Evolutionary conservation across 2,113 vertebrate genomes (phyloP), one percentile per base, ranked within the genome.

Genomic region (Cyanocitta stelleri): DNA sequence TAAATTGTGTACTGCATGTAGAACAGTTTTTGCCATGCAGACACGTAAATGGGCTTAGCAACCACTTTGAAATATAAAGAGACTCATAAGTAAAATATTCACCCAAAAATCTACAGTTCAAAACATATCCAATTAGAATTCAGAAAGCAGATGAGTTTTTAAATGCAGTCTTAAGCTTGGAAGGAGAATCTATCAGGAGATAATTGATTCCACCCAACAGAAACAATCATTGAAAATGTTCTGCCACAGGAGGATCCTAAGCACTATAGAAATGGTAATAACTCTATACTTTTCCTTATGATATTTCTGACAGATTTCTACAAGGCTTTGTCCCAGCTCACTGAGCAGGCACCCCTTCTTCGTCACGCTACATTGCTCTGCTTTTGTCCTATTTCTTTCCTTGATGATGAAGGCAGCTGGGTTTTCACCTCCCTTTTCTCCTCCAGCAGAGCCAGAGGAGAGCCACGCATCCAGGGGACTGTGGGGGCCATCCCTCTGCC

Each of bases 121-220:
- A 93, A 97, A 96, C 76, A 89, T 26, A 94, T 11, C 44, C 80
- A 96, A 96, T 98, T 96, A 97, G 96, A 96, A 98, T 98, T 96
- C 96, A 96, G 96, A 89, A 96, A 97, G 95, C 83, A 97, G 87
- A 97, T 96, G 95, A 96, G 92, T 91, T 98, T 97, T 97, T 97
- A 98, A 98, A 98, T 83, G 92, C 81, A 98, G 89, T 98, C 97
- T 97, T 97, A 96, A 97, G 96, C 94, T 97, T 97, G 95, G 93
- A 98, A 96, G 95, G 93, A 93, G 96, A 98, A 97, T 97, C 95
- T 96, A 97, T 98, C 95, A 97, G 84, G 87, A 97, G 91, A 96
- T 97, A 98, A 98, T 96, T 98, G 97, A 98, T 97, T 98, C 89
- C 71, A 96, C 87, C 92, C 96, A 97, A 97, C 79, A 97, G 96